Evolutionary conservation across 1,140 invertebrate species (phyloP).

Genomic region (Platyscapa corneri): DNA sequence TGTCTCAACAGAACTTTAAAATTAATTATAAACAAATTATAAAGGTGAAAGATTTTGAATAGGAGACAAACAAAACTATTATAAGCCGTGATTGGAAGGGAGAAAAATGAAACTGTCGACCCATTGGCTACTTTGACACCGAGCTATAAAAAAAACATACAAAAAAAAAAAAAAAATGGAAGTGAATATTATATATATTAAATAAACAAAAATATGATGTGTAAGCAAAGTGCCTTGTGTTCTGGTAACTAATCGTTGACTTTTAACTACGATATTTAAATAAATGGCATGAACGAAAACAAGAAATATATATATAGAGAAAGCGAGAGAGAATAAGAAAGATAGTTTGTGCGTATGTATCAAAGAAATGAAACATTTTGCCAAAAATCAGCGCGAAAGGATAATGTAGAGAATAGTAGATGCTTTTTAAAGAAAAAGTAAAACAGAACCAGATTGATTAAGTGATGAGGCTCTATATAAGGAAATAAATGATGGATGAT

Average conservation of each 20-base stretch:
- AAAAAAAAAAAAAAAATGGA: constrained; percentile 48
- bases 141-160: constrained; percentile 64
- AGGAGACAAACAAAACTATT: constrained; percentile 40
- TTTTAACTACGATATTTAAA: constrained; percentile 71
- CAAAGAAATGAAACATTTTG: constrained; percentile 30
- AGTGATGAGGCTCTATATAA: constrained; percentile 42
- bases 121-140: constrained; percentile 62
- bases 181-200: constrained; percentile 48
- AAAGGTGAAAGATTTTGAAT: background rate
- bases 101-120: constrained; percentile 36
- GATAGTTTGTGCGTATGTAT: background rate
- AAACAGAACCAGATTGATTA: constrained; percentile 41
- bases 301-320: background rate
- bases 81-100: background rate
- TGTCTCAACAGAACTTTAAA: constrained; percentile 46
- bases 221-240: constrained; percentile 75
- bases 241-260: constrained; percentile 74
- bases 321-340: constrained; percentile 15
- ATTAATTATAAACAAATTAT: background rate
- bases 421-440: constrained; percentile 41
- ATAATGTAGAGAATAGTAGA: constrained; percentile 39
- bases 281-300: constrained; percentile 47
- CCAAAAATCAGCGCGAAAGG: constrained; percentile 36
- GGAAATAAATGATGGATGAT: constrained; percentile 37
- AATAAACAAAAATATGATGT: constrained; percentile 68